Evolutionary conservation across 1,140 invertebrate species (phyloP), one percentile per base, ranked within the genome.

Genomic region (Cherax destructor): DNA sequence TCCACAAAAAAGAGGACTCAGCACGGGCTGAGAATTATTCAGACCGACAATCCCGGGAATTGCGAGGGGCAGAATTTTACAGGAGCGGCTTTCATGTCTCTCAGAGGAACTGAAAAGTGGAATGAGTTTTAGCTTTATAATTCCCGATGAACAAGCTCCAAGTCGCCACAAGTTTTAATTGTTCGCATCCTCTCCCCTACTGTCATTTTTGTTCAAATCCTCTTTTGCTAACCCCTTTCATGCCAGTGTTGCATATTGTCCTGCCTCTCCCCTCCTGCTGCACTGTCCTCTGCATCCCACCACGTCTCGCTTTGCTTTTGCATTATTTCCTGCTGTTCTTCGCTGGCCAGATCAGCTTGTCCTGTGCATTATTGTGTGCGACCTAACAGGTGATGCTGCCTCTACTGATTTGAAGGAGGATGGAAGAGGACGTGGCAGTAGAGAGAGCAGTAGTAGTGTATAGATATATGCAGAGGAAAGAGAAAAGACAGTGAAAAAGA

Each of bases 21-120:
- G 4, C n/a, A 72, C 69, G 69, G 24, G 69, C 21, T 72, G 69
- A 30, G 69, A 72, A 72, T 72, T 72, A 72, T 72, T 72, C 69
- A 72, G 21, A 24, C 69, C 6, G 69, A 72, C 69, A 72, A 24
- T 79, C 77, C 76, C 50, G 16, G 47, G 47, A 79, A 49, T 50
- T 79, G 77, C 47, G 41, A 79, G 77, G 69, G 69, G 69, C 61
- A 21, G 61, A 65, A 16, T 65, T 65, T 65, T 56, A 56, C 52
- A 56, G 52, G 52, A 4, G 52, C 4, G 52, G 52, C 52, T 56
- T 65, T 65, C 6, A 59, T 11, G 6, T 59, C 56, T 59, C 56
- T 59, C 56, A 59, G 5, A 59, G 56, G 56, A 59, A 13, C 11
- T 59, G 56, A 69, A 69, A 21, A 69, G 16, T 69, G 61, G 61